Percentiles rank a stretch among this genome's conserved stretches.
Evolutionary conservation across 2,113 vertebrate species (phyloP).

Genomic region (Bothrops jararaca): DNA sequence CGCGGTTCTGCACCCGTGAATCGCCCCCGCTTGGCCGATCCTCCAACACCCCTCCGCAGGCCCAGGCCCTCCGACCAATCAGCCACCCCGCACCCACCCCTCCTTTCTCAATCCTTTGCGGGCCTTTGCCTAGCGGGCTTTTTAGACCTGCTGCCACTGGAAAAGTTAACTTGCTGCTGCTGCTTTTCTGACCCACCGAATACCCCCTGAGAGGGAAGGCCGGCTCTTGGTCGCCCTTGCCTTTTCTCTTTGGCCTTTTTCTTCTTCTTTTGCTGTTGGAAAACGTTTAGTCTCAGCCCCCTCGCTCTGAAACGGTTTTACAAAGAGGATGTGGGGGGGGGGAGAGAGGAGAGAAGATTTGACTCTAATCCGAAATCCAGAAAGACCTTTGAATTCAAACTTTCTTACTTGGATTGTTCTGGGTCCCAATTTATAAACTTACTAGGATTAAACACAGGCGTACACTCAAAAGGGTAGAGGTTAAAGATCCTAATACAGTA

Average conservation of each 20-base stretch:
- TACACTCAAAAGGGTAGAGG: background rate
- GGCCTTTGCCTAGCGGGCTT: background rate
- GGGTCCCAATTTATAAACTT: conserved; percentile 17
- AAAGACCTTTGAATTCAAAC: conserved; percentile 30
- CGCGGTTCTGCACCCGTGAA: conserved; percentile 47
- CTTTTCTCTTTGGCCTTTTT: background rate
- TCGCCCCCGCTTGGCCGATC: no score
- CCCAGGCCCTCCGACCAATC: background rate
- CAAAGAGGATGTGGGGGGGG: background rate
- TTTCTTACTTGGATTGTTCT: conserved; percentile 1
- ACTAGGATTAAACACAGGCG: conserved; percentile 10
- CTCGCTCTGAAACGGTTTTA: conserved; percentile 7
- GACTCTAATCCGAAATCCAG: conserved; percentile 32
- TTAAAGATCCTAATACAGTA: background rate
- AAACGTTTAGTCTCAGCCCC: background rate
- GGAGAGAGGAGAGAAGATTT: background rate
- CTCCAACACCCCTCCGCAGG: background rate
- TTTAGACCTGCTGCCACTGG: background rate
- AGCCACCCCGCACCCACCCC: background rate
- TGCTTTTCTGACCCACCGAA: conserved; percentile 11
- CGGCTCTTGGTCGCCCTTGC: background rate
- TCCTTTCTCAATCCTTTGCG: background rate
- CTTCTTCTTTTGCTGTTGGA: conserved; percentile 14
- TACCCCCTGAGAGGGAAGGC: background rate
- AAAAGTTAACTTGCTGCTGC: conserved; percentile 32